Percentiles rank a stretch among this genome's conserved stretches.
These are phyloP conservation scores for Aphis craccivora DNA, from an alignment of 1,140 invertebrate species.

Conservation along the genomic window DNA sequence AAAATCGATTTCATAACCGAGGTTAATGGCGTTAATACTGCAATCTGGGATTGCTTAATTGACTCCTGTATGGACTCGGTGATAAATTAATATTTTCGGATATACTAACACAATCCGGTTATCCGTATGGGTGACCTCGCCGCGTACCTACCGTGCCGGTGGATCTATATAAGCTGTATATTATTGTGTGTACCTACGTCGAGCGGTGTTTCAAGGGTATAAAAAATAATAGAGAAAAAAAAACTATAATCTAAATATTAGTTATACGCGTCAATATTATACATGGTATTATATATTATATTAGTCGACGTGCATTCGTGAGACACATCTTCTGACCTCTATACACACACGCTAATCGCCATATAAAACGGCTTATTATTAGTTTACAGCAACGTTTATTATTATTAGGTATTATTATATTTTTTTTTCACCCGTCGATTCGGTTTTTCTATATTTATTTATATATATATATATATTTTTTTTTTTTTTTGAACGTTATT, in stretches of 20 bases:
- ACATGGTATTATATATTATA: background rate
- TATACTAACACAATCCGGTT: slow-evolving; percentile 37
- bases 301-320: background rate
- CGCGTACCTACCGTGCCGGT: background rate
- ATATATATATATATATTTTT: too few species aligned
- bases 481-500: background rate
- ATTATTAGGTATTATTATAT: slow-evolving; percentile 4
- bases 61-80: background rate
- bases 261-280: slow-evolving; percentile 6
- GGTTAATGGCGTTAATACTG: background rate
- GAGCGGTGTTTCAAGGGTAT: slow-evolving; percentile 12
- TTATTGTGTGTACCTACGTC: background rate
- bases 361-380: slow-evolving; percentile 18
- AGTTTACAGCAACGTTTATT: slow-evolving; percentile 15
- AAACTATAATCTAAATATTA: slow-evolving; percentile 25
- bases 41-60: background rate
- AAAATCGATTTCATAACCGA: background rate
- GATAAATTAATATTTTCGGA: slow-evolving; percentile 32
- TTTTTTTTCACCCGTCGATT: background rate
- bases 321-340: slow-evolving; percentile 20
- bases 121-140: background rate
- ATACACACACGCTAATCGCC: background rate
- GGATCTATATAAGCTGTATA: background rate
- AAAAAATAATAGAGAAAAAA: slow-evolving; percentile 6
- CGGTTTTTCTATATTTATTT: background rate